Conservation (phyloP, 2,888 invertebrate genomes). For the Selenia dentaria region DNA sequence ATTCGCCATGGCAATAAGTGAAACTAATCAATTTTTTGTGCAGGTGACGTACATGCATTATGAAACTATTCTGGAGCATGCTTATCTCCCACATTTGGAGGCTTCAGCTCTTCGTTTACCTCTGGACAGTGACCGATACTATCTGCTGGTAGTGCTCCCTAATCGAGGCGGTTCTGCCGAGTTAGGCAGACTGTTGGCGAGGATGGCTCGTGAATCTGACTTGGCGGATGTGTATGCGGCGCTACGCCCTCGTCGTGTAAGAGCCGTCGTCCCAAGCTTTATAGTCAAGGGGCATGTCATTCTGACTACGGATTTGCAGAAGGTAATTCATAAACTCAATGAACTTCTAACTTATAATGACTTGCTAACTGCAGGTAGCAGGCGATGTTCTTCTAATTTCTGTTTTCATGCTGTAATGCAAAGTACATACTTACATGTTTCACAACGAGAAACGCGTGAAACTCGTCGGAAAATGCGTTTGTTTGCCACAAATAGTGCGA, state of each 20-base stretch:
- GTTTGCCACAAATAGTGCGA: constrained; percentile 14
- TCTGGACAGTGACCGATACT: constrained; percentile 91
- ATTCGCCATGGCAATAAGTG: constrained; percentile 31
- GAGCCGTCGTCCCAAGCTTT: constrained; percentile 92
- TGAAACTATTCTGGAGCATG: constrained; percentile 90
- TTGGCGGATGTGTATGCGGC: constrained; percentile 88
- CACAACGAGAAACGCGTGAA: not conserved
- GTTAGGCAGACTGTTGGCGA: constrained; percentile 86
- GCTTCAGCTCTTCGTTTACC: constrained; percentile 91
- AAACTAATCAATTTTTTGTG: constrained; percentile 36
- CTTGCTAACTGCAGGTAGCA: too few relatives aligned
- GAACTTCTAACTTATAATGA: too few relatives aligned
- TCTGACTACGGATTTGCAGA: constrained; percentile 91
- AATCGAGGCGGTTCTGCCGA: constrained; percentile 85
- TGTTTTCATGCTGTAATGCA: too few relatives aligned
- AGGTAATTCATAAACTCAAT: too few relatives aligned
- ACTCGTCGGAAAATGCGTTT: constrained; percentile 2
- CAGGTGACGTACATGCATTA: constrained; percentile 90
- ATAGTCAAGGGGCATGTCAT: constrained; percentile 91
- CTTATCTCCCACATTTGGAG: constrained; percentile 88
- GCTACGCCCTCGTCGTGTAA: constrained; percentile 88
- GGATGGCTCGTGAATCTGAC: constrained; percentile 85
- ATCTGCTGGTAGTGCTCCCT: constrained; percentile 90
- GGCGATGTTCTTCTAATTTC: too few relatives aligned
- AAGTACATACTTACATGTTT: too few relatives aligned